phyloP scores from a whole-genome alignment of 2,113 vertebrate genomes.

The Crotophaga sulcirostris region DNA sequence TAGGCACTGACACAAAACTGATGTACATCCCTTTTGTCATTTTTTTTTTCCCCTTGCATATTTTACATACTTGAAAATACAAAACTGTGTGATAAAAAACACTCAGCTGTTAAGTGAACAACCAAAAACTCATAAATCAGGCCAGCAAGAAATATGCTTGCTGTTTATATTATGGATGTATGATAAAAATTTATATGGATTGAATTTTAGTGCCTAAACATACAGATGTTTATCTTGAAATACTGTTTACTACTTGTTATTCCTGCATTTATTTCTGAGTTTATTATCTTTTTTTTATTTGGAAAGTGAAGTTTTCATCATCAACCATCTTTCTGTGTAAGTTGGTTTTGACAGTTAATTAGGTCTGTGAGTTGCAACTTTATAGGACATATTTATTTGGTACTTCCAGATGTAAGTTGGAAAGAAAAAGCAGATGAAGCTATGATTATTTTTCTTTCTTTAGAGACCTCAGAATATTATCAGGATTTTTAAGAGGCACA shows the following conservation, averaged over 20 bases:
- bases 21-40: not conserved
- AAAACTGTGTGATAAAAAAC: not conserved
- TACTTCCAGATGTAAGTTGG: not conserved
- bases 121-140: not conserved
- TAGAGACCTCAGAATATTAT: not conserved
- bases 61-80: not conserved
- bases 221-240: not conserved
- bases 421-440: not conserved
- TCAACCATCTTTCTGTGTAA: not conserved
- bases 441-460: not conserved
- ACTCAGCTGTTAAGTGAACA: not conserved
- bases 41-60: not conserved
- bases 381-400: not conserved
- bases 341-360: not conserved
- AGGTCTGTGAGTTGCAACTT: not conserved
- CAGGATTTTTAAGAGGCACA: not conserved
- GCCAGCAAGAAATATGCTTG: not conserved
- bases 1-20: not conserved
- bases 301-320: not conserved
- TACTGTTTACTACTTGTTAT: not conserved
- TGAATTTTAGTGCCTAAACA: not conserved
- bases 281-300: not conserved
- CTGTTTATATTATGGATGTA: not conserved
- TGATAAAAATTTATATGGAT: not conserved
- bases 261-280: not conserved